Percentiles rank a stretch among this genome's conserved stretches.
Evolutionary conservation across 2,888 invertebrate species (phyloP).

Genomic region (Melieria picta): DNA sequence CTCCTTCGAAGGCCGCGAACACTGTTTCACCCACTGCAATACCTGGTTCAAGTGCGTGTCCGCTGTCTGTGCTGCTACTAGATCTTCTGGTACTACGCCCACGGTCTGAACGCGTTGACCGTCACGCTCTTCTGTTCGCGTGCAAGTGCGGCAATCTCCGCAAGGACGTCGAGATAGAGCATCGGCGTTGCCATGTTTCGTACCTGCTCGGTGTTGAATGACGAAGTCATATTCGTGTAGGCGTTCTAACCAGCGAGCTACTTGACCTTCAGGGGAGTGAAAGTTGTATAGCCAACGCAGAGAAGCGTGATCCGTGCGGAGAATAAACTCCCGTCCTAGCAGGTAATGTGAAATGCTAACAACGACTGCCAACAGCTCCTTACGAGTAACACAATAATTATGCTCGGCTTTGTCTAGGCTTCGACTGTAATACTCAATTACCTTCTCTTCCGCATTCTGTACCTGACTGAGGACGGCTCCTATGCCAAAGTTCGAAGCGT

Average conservation of each 20-base stretch:
- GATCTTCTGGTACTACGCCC: no score
- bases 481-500: constrained; percentile 25
- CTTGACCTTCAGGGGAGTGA: constrained; percentile 54
- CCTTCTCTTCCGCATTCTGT: not conserved
- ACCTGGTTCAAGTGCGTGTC: no score
- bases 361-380: constrained; percentile 46
- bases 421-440: constrained; percentile 13
- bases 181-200: constrained; percentile 14
- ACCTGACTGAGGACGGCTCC: constrained; percentile 21
- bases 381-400: constrained; percentile 13
- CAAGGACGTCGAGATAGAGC: no score
- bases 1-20: no score
- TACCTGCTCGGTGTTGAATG: constrained; percentile 24
- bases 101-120: constrained; percentile 43
- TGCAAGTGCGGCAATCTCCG: no score
- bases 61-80: no score
- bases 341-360: constrained; percentile 49
- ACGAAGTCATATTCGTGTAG: constrained; percentile 38
- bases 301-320: constrained; percentile 54
- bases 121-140: constrained; percentile 41
- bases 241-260: constrained; percentile 47
- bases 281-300: constrained; percentile 54
- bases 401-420: constrained; percentile 4
- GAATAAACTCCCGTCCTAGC: constrained; percentile 48
- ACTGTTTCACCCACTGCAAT: no score